phyloP scores from a whole-genome alignment of 2,797 vertebrate genomes.

The Spheniscus humboldti region DNA sequence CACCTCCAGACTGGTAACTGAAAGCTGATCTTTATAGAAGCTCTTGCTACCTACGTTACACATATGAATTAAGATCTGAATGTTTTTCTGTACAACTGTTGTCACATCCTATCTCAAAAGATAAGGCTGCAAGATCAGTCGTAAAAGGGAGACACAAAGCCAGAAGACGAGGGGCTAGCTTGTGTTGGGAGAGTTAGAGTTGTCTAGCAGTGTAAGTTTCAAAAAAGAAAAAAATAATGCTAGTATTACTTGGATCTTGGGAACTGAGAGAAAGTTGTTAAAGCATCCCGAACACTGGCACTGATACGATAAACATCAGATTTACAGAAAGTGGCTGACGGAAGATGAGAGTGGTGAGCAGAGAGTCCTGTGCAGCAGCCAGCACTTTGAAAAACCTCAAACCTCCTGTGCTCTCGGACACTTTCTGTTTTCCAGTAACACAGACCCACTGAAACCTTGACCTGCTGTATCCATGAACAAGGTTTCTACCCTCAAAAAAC shows the following conservation, averaged over 20 bases:
- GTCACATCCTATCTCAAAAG: background rate
- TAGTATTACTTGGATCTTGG: background rate
- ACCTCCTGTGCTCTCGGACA: background rate
- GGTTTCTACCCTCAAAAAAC: background rate
- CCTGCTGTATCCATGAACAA: background rate
- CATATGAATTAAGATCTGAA: background rate
- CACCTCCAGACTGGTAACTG: background rate
- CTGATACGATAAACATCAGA: background rate
- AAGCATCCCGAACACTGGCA: background rate
- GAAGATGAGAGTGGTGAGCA: background rate
- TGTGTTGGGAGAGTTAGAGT: background rate
- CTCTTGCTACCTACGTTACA: background rate
- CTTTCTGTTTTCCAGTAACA: background rate
- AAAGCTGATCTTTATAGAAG: background rate
- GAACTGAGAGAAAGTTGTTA: background rate
- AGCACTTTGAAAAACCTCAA: background rate
- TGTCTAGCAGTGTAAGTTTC: background rate
- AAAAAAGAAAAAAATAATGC: background rate
- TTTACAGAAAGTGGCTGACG: background rate
- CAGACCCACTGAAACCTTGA: background rate
- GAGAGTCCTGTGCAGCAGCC: background rate
- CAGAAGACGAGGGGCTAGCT: background rate
- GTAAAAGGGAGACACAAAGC: background rate
- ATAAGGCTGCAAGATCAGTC: background rate
- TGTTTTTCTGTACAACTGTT: background rate